Conservation (phyloP, 2,797 vertebrate genomes). For the Tokudaia tokunoshimensis region DNA sequence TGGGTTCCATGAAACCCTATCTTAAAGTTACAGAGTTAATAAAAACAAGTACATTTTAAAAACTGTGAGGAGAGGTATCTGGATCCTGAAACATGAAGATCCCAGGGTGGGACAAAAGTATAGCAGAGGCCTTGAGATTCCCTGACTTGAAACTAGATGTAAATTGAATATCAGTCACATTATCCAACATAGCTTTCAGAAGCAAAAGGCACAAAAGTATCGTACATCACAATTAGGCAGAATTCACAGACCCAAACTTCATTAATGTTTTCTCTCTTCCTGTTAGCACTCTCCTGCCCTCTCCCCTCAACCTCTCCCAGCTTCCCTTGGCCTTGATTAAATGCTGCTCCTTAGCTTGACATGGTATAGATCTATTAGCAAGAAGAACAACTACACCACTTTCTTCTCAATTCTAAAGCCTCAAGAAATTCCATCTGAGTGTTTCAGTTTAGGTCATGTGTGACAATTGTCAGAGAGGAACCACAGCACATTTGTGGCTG, state of each 20-base stretch:
- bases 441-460: neutral
- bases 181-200: neutral
- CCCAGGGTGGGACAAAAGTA: neutral
- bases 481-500: neutral
- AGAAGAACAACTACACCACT: neutral
- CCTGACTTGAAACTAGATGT: neutral
- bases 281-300: neutral
- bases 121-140: neutral
- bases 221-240: neutral
- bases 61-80: neutral
- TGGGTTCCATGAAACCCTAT: neutral
- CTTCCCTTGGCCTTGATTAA: neutral
- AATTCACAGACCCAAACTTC: neutral
- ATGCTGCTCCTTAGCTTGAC: constrained; percentile 1
- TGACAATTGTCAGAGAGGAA: neutral
- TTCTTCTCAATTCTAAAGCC: constrained; percentile 14
- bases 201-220: constrained; percentile 17
- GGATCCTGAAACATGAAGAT: neutral
- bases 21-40: neutral
- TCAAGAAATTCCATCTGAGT: constrained; percentile 3
- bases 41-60: neutral
- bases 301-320: neutral
- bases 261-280: neutral
- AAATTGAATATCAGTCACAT: neutral
- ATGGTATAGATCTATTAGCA: neutral